Evolutionary conservation across 2,888 invertebrate genomes (phyloP), one percentile per base, ranked within the genome.

Genomic region (Lycia hirtaria): DNA sequence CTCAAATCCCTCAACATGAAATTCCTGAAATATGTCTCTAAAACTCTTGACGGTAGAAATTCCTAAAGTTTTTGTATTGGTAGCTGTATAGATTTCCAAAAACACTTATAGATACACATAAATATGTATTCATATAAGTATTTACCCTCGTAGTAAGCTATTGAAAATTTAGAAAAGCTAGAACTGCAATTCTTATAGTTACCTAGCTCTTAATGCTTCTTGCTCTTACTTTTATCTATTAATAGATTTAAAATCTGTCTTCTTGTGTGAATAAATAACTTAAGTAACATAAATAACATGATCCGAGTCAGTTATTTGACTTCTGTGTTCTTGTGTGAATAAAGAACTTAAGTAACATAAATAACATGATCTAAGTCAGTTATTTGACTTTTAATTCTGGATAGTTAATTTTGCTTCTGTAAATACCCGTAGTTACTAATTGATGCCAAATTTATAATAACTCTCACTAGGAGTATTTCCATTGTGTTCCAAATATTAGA

Each of bases 1-100:
- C 87, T 88, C 87, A 85, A 86, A 82, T 77, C 75, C 80, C 72
- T 72, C 52, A 20, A 38, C 9, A 56, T 53, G 1, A 19, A 57
- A 38, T 56, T 47, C 40, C 22, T 32, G 14, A 41, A 40, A 26
- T 37, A 28, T 5, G n/a, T 24, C 10, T 35, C 9, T 6, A 45
- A 14, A 12, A 22, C 19, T 33, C 38, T 26, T 12, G 20, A 40
- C 22, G 24, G 47, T 54, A 59, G 44, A 47, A 19, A 41, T 33
- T 47, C 24, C 43, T 32, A 30, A 17, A 17, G 28, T 3, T 20
- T 40, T 38, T 22, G 17, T 24, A 4, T 19, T 41, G 15, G 10
- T 57, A 50, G 56, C 20, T 15, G 20, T 14, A 32, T 50, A 38
- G 37, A n/a, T 5, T 38, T 44, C n/a, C 12, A 40, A 44, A 44